These are phyloP conservation scores for Saxidomus purpurata DNA, from an alignment of 1,140 invertebrate genomes.

Conservation along the genomic window DNA sequence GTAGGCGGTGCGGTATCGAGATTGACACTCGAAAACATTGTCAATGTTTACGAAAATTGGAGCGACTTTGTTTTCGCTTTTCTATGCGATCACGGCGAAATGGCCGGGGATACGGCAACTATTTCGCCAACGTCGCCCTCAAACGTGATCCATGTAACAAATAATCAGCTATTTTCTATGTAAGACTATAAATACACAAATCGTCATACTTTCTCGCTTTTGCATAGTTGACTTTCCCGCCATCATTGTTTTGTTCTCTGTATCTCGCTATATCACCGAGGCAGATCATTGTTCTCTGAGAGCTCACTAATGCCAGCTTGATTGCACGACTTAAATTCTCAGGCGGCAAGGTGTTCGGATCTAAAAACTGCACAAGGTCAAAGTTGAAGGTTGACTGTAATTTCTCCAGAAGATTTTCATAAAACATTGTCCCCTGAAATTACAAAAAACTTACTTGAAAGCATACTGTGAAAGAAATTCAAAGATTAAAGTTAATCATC, in stretches of 20 bases:
- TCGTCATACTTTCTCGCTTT: slow-evolving; percentile 90
- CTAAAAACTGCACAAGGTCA: slow-evolving; percentile 90
- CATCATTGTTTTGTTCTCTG: slow-evolving; percentile 93
- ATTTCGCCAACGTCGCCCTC: too few relatives aligned
- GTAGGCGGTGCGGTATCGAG: too few relatives aligned
- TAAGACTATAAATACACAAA: too few relatives aligned
- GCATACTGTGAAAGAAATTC: too few relatives aligned
- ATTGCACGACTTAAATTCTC: slow-evolving; percentile 89
- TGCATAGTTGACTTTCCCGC: slow-evolving; percentile 91
- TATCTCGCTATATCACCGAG: slow-evolving; percentile 97
- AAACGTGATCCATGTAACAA: too few relatives aligned
- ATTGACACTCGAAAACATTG: too few relatives aligned
- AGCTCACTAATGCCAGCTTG: slow-evolving; percentile 92
- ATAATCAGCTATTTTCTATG: too few relatives aligned
- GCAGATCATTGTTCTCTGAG: slow-evolving; percentile 95
- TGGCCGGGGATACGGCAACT: too few relatives aligned
- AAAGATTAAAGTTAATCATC: too few relatives aligned
- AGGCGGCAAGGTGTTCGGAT: slow-evolving; percentile 88
- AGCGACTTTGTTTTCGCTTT: too few relatives aligned
- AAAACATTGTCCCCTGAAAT: slow-evolving; percentile 90
- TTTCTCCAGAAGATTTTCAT: slow-evolving; percentile 91
- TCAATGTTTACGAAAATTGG: too few relatives aligned
- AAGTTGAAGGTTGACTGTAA: slow-evolving; percentile 92
- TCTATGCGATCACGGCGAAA: too few relatives aligned
- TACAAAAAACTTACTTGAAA: background rate